phyloP scores from a whole-genome alignment of 2,113 vertebrate species.

The Marmota flaviventris region DNA sequence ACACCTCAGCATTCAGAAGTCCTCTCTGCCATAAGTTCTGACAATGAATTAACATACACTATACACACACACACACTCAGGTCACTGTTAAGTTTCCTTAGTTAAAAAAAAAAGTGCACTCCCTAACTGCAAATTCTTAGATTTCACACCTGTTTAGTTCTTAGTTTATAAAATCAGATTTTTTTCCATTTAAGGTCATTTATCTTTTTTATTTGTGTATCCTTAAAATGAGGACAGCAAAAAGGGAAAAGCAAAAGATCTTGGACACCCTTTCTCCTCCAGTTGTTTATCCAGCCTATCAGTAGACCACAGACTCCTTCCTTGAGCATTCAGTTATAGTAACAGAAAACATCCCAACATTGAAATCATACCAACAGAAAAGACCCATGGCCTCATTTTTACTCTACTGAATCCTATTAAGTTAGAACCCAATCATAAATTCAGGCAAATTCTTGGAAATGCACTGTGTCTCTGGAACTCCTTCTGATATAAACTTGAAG shows the following conservation, averaged over 20 bases:
- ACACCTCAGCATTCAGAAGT: neutral
- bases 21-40: neutral
- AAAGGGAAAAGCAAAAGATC: neutral
- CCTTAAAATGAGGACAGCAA: slow-evolving; percentile 30
- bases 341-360: neutral
- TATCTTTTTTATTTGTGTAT: slow-evolving; percentile 7
- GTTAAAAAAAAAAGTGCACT: neutral
- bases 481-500: neutral
- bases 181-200: neutral
- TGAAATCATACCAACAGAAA: neutral
- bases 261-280: neutral
- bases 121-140: neutral
- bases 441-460: neutral
- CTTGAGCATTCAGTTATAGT: no score
- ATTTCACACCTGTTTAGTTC: neutral
- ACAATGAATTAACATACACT: neutral
- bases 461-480: neutral
- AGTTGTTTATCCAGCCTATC: neutral
- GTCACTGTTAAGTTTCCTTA: neutral
- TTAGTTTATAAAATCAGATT: slow-evolving; percentile 23
- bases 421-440: neutral
- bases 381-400: neutral
- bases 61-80: neutral
- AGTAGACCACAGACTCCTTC: neutral
- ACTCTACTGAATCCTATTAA: neutral